Percentiles rank a stretch among this genome's conserved stretches.
Evolutionary conservation across 2,888 invertebrate species (phyloP).

Genomic region (Eulithis testata): DNA sequence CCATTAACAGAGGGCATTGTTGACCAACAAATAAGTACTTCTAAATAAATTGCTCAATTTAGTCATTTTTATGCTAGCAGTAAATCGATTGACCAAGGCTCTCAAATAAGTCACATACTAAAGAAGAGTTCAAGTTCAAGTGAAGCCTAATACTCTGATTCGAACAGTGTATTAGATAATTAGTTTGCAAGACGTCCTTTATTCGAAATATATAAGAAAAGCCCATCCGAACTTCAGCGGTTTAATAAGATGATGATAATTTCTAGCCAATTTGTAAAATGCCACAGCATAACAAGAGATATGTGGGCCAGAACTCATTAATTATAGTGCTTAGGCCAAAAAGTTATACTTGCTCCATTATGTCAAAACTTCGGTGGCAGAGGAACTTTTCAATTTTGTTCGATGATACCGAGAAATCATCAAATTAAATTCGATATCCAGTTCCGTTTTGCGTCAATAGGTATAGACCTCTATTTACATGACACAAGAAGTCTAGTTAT

Average conservation of each 20-base stretch:
- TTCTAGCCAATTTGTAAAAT: slow-evolving; percentile 20
- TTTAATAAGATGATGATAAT: slow-evolving; percentile 4
- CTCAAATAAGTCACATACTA: slow-evolving; percentile 45
- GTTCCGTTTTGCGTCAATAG: slow-evolving; percentile 4
- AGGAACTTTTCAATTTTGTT: slow-evolving; percentile 15
- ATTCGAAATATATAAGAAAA: slow-evolving; percentile 11
- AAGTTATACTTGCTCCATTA: too few relatives aligned
- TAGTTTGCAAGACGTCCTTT: slow-evolving; percentile 18
- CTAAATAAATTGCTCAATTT: slow-evolving; percentile 21
- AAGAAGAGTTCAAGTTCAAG: slow-evolving; percentile 32
- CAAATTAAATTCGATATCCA: slow-evolving; percentile 13
- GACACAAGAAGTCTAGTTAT: too few relatives aligned
- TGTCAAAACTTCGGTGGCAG: too few relatives aligned
- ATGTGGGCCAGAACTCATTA: neutral
- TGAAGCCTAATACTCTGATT: slow-evolving; percentile 28
- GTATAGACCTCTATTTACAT: neutral
- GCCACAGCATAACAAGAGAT: neutral
- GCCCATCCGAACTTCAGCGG: slow-evolving; percentile 18
- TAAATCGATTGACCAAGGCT: slow-evolving; percentile 52
- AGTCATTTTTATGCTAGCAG: slow-evolving; percentile 4
- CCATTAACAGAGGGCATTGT: neutral
- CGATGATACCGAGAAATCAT: slow-evolving; percentile 27
- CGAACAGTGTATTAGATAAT: slow-evolving; percentile 14
- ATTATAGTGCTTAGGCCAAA: too few relatives aligned
- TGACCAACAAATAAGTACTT: neutral